A percentile compares a stretch with the other conserved stretches of the same genome.
These are phyloP conservation scores for Hoplostethus mediterraneus DNA, from an alignment of 2,797 vertebrate species.

Conservation along the genomic window DNA sequence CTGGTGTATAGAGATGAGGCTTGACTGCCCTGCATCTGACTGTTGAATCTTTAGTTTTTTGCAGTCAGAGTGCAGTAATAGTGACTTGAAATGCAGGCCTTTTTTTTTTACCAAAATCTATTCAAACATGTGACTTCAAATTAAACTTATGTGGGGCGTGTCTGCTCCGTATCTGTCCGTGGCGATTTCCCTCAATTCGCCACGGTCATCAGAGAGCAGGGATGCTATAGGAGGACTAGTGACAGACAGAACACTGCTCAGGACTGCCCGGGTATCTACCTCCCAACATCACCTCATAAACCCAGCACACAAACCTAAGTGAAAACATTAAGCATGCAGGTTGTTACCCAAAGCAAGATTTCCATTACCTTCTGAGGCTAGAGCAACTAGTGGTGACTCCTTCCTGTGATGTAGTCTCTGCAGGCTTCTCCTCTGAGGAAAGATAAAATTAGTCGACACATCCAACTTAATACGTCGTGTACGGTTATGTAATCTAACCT, in stretches of 20 bases:
- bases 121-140: not conserved
- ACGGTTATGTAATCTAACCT: not conserved
- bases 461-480: fast-evolving
- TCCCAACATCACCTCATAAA: conserved; percentile 79
- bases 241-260: conserved; percentile 86
- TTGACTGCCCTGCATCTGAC: too few relatives aligned
- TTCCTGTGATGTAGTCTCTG: conserved; percentile 16
- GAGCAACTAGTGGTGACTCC: fast-evolving
- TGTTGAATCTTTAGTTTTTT: too few relatives aligned
- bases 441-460: not conserved
- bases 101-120: too few relatives aligned
- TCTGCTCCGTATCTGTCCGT: conserved; percentile 99
- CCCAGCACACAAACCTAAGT: not conserved
- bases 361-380: conserved; percentile 59
- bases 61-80: too few relatives aligned
- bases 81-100: too few relatives aligned
- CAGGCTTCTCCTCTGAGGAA: conserved; percentile 44
- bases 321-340: not conserved
- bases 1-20: too few relatives aligned
- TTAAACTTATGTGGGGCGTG: conserved; percentile 59
- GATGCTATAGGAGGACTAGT: conserved; percentile 91
- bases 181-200: conserved; percentile 96
- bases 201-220: conserved; percentile 97
- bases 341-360: not conserved
- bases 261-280: conserved; percentile 91